These are phyloP conservation scores for Zeugodacus cucurbitae DNA, from an alignment of 1,140 invertebrate genomes.

Conservation along the genomic window DNA sequence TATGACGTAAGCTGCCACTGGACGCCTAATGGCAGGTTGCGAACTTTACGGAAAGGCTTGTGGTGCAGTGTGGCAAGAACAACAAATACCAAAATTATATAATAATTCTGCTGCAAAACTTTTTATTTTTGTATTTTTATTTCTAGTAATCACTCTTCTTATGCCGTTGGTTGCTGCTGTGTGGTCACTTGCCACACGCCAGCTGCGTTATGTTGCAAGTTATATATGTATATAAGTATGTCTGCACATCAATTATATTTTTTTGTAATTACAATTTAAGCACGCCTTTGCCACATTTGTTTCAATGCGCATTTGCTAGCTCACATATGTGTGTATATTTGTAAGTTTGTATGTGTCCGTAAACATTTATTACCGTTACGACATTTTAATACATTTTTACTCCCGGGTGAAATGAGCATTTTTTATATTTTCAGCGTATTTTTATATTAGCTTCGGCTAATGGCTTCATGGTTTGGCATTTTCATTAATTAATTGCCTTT, in stretches of 20 bases:
- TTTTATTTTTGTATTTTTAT: neutral
- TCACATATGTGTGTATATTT: neutral
- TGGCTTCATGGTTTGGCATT: neutral
- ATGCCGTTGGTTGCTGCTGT: neutral
- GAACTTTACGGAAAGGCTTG: too few species aligned
- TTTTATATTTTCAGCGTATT: neutral
- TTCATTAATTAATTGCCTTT: slow-evolving; percentile 19
- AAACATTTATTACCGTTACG: neutral
- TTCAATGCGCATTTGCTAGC: neutral
- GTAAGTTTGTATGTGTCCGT: neutral
- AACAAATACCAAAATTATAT: neutral
- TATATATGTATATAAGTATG: neutral
- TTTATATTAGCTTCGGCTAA: neutral
- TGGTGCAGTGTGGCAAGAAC: too few species aligned
- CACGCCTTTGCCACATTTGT: neutral
- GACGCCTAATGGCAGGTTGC: neutral
- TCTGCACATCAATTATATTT: neutral
- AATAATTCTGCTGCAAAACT: neutral
- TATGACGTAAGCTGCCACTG: neutral
- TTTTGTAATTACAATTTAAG: slow-evolving; percentile 27
- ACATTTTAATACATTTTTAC: neutral
- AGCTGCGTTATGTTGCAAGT: neutral
- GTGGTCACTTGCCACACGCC: neutral
- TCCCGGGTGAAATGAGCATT: neutral
- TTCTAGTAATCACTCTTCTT: neutral